These are phyloP conservation scores for Stratiomys singularior DNA, from an alignment of 2,888 invertebrate genomes.

Conservation along the genomic window DNA sequence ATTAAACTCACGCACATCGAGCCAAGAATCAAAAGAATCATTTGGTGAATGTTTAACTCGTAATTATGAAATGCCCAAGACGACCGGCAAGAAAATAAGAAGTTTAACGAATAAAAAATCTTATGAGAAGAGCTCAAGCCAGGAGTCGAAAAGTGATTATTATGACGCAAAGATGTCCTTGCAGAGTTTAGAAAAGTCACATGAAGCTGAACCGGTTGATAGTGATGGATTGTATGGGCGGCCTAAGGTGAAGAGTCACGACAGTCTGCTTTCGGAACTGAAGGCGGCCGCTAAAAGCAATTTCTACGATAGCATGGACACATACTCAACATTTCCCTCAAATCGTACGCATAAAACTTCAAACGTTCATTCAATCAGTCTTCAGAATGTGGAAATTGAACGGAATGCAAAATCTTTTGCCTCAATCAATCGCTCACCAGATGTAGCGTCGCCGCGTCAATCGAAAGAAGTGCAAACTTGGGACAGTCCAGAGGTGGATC, in stretches of 20 bases:
- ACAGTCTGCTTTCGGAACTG: constrained; percentile 70
- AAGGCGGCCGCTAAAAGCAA: constrained; percentile 61
- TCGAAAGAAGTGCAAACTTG: constrained; percentile 61
- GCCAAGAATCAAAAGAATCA: constrained; percentile 70
- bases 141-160: constrained; percentile 77
- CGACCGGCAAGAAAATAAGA: constrained; percentile 64
- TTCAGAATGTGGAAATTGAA: constrained; percentile 78
- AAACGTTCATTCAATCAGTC: constrained; percentile 74
- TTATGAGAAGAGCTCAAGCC: constrained; percentile 74
- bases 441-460: constrained; percentile 57
- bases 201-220: constrained; percentile 54
- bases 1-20: constrained; percentile 71
- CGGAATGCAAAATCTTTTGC: constrained; percentile 67
- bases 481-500: constrained; percentile 58
- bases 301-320: constrained; percentile 71
- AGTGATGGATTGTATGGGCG: constrained; percentile 57
- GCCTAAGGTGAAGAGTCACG: constrained; percentile 70
- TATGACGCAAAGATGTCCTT: constrained; percentile 72
- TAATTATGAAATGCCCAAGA: constrained; percentile 67
- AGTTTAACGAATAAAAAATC: constrained; percentile 60
- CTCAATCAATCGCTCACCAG: constrained; percentile 59
- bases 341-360: constrained; percentile 70
- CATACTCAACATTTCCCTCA: constrained; percentile 72
- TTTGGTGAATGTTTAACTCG: constrained; percentile 64
- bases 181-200: constrained; percentile 50